Evolutionary conservation across 2,888 invertebrate species (phyloP).

Genomic region (Cantharis rustica): DNA sequence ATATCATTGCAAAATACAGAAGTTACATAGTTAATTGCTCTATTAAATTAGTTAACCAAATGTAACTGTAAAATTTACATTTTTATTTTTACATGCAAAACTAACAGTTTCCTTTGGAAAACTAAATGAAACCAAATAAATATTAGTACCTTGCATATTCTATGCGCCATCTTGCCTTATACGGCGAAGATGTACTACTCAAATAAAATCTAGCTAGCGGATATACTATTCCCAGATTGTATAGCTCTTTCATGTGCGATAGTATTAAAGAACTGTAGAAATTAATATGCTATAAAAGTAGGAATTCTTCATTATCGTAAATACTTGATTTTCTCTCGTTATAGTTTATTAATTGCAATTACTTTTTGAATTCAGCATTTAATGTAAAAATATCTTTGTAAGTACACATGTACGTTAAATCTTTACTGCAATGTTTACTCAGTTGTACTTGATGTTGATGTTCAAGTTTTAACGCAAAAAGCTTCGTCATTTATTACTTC

Average conservation of each 20-base stretch:
- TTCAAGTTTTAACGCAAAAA: conserved; percentile 2
- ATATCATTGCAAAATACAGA: not conserved
- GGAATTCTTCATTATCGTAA: not conserved
- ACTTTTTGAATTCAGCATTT: not conserved
- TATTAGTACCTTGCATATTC: no score
- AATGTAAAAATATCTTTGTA: not conserved
- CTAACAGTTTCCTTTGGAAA: no score
- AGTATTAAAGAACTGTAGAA: not conserved
- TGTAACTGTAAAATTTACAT: not conserved
- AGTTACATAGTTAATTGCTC: not conserved
- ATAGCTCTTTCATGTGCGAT: not conserved
- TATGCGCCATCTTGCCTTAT: not conserved
- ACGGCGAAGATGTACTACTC: not conserved
- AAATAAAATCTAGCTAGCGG: no score
- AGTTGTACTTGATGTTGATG: not conserved
- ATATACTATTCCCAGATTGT: no score
- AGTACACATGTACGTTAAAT: not conserved
- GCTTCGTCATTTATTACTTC: conserved; percentile 4
- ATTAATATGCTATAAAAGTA: not conserved
- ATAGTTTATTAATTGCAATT: not conserved
- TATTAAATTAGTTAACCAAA: not conserved
- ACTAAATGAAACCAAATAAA: no score
- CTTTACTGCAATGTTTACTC: not conserved
- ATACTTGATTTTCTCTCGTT: not conserved
- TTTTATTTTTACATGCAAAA: not conserved